Evolutionary conservation across 2,113 vertebrate species (phyloP).

Genomic region (Ascaphus truei): DNA sequence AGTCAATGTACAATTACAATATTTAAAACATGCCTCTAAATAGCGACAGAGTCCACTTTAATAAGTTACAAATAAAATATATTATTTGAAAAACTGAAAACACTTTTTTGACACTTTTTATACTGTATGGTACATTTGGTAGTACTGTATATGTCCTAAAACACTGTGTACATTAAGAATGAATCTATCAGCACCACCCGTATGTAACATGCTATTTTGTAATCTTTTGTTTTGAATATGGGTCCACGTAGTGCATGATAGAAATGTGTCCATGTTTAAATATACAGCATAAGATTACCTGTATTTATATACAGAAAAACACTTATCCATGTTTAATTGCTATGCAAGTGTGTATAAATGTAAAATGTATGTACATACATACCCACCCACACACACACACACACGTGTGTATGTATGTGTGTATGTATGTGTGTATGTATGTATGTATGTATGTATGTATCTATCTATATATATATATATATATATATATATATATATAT

Average conservation of each 20-base stretch:
- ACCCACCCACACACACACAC: neutral
- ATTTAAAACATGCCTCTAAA: constrained; percentile 53
- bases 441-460: too few species aligned
- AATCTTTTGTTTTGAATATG: constrained; percentile 2
- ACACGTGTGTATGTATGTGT: too few species aligned
- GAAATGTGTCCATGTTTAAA: neutral
- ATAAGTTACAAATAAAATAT: constrained; percentile 40
- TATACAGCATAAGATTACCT: too few species aligned
- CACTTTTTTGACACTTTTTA: constrained; percentile 42
- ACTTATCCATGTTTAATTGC: too few species aligned
- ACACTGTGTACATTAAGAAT: constrained; percentile 32
- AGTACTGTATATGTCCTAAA: constrained; percentile 31
- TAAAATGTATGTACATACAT: neutral
- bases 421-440: too few species aligned
- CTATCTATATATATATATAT: too few species aligned
- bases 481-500: too few species aligned
- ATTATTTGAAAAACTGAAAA: constrained; percentile 36
- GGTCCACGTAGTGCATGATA: neutral
- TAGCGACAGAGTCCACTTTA: constrained; percentile 42
- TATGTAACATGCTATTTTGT: constrained; percentile 28
- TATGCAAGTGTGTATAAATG: constrained; percentile 15
- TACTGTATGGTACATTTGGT: constrained; percentile 23
- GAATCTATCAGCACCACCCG: constrained; percentile 14
- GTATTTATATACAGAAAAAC: too few species aligned
- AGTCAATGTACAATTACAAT: constrained; percentile 48